Evolutionary conservation across 2,797 vertebrate genomes (phyloP).

Genomic region (Distichodus sexfasciatus): DNA sequence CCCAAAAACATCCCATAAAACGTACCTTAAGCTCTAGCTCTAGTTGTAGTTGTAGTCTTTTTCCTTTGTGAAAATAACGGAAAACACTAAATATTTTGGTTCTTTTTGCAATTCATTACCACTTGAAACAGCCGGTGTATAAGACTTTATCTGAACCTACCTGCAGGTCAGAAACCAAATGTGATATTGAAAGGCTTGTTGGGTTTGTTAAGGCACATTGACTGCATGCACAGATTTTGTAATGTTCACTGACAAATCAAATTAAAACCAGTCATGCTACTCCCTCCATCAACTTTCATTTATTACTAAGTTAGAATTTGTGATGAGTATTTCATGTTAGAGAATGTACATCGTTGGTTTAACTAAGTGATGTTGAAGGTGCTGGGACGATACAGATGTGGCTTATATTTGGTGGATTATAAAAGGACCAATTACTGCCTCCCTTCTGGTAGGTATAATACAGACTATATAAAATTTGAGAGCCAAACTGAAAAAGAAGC

Average conservation of each 20-base stretch:
- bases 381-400: slow-evolving; percentile 86
- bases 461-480: neutral
- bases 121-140: neutral
- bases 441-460: slow-evolving; percentile 77
- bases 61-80: no score
- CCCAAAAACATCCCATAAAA: no score
- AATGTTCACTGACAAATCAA: no score
- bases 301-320: no score
- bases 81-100: no score
- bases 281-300: no score
- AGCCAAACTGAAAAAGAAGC: neutral
- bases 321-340: neutral
- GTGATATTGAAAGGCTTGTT: neutral
- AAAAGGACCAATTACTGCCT: slow-evolving; percentile 83
- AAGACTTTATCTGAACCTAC: no score
- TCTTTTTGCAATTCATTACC: neutral
- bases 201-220: neutral
- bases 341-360: neutral
- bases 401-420: slow-evolving; percentile 85
- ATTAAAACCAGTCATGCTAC: no score
- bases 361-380: slow-evolving; percentile 62
- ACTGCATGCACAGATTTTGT: neutral
- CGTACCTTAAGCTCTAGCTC: neutral
- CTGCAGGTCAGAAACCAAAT: neutral
- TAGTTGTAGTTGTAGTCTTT: no score